Conservation (phyloP, 1,140 invertebrate species). For the Meloidogyne hapla region DNA sequence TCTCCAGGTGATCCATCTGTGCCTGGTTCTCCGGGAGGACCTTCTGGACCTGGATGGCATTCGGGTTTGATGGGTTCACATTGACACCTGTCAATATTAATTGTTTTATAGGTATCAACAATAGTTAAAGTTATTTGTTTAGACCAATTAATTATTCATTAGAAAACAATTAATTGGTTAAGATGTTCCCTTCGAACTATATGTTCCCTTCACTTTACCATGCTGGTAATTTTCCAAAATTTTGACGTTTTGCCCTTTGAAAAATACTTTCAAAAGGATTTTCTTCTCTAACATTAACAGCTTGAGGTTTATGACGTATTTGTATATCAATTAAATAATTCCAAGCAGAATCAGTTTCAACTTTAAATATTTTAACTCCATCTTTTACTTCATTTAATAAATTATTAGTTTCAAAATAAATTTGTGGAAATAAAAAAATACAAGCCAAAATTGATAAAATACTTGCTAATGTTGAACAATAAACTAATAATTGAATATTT, state of each 20-base stretch:
- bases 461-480: constrained; percentile 4
- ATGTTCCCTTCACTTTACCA: constrained; percentile 10
- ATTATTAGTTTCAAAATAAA: constrained; percentile 25
- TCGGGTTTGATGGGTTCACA: constrained; percentile 50
- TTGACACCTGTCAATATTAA: constrained; percentile 36
- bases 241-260: constrained; percentile 47
- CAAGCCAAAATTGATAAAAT: constrained; percentile 33
- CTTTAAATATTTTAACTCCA: constrained; percentile 49
- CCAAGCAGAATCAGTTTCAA: constrained; percentile 54
- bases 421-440: constrained; percentile 27
- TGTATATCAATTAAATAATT: constrained; percentile 51
- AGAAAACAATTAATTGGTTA: background rate
- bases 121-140: no score
- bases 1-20: constrained; percentile 33
- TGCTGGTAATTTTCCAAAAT: constrained; percentile 34
- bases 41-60: constrained; percentile 50
- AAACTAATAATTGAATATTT: background rate
- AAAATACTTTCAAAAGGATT: constrained; percentile 49
- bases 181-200: background rate
- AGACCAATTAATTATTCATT: background rate
- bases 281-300: constrained; percentile 29
- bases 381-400: constrained; percentile 34
- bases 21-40: constrained; percentile 43
- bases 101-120: no score
- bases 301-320: constrained; percentile 43